Evolutionary conservation across 2,888 invertebrate genomes (phyloP).

Genomic region (Acanthosepion esculentum): DNA sequence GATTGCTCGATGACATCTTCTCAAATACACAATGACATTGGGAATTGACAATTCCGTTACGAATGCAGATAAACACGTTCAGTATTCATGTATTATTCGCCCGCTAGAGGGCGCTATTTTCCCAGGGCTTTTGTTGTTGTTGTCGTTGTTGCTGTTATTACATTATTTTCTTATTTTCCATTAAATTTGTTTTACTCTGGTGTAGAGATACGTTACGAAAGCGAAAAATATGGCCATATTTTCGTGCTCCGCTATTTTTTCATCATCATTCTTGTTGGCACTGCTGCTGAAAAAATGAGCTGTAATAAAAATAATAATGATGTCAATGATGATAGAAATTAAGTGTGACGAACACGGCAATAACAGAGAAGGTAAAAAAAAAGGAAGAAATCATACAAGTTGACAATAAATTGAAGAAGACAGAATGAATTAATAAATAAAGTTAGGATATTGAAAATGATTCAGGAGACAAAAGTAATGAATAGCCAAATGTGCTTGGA

Average conservation of each 20-base stretch:
- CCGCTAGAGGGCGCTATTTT: not conserved
- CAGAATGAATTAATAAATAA: too few relatives aligned
- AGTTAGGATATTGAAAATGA: too few relatives aligned
- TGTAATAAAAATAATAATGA: too few relatives aligned
- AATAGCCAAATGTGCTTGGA: too few relatives aligned
- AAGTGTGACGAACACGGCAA: too few relatives aligned
- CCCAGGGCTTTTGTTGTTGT: not conserved
- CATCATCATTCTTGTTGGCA: not conserved
- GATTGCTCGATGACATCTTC: not conserved
- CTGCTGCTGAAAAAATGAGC: too few relatives aligned
- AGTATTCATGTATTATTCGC: not conserved
- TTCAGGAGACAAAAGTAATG: too few relatives aligned
- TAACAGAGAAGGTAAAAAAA: too few relatives aligned
- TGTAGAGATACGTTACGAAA: not conserved
- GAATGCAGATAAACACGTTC: not conserved
- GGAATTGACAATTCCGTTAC: conserved; percentile 22
- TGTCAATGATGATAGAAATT: too few relatives aligned
- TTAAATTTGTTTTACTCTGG: not conserved
- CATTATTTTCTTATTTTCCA: not conserved
- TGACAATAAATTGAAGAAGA: too few relatives aligned
- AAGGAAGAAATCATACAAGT: too few relatives aligned
- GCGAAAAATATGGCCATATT: not conserved
- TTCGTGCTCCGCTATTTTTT: not conserved
- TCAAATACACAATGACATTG: not conserved
- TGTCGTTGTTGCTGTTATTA: not conserved